These are phyloP conservation scores for Hippocampus barbouri DNA, from an alignment of 2,113 vertebrate genomes.

Conservation along the genomic window DNA sequence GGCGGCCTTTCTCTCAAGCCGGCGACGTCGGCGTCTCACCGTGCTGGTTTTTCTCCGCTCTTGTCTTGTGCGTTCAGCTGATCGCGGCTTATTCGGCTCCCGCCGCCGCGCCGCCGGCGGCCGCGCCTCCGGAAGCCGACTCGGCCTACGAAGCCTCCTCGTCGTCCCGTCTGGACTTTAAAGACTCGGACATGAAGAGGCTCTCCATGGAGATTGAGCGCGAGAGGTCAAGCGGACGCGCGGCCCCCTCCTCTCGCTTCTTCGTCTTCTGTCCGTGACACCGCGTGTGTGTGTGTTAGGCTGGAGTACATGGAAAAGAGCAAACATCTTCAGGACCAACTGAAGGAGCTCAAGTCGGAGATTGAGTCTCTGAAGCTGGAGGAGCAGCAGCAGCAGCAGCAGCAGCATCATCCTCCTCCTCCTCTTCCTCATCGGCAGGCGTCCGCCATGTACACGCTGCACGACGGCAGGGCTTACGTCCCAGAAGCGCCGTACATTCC, in stretches of 20 bases:
- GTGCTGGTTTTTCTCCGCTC: slow-evolving; percentile 1
- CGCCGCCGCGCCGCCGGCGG: slow-evolving; percentile 51
- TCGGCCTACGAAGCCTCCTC: slow-evolving; percentile 66
- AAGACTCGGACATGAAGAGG: slow-evolving; percentile 88
- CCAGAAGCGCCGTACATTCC: slow-evolving; percentile 72
- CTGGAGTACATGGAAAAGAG: slow-evolving; percentile 92
- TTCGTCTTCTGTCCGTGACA: not conserved
- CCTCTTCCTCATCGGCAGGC: slow-evolving; percentile 70
- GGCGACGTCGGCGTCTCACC: not conserved
- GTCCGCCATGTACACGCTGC: slow-evolving; percentile 67
- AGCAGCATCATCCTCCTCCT: not conserved
- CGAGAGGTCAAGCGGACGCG: slow-evolving; percentile 73
- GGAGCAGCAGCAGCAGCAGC: slow-evolving; percentile 77
- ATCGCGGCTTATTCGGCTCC: slow-evolving; percentile 73
- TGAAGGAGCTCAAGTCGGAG: slow-evolving; percentile 87
- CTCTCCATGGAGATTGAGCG: slow-evolving; percentile 90
- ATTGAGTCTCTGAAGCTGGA: slow-evolving; percentile 86
- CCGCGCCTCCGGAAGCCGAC: slow-evolving; percentile 67
- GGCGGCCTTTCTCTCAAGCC: no score
- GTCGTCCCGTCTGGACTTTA: slow-evolving; percentile 77
- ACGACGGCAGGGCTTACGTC: slow-evolving; percentile 59
- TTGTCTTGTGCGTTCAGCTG: slow-evolving; percentile 49
- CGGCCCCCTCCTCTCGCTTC: not conserved
- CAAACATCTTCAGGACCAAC: slow-evolving; percentile 84
- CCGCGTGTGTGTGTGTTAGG: slow-evolving; percentile 51